These are phyloP conservation scores for Emydocephalus ijimae DNA, from an alignment of 2,113 vertebrate species.

Conservation along the genomic window DNA sequence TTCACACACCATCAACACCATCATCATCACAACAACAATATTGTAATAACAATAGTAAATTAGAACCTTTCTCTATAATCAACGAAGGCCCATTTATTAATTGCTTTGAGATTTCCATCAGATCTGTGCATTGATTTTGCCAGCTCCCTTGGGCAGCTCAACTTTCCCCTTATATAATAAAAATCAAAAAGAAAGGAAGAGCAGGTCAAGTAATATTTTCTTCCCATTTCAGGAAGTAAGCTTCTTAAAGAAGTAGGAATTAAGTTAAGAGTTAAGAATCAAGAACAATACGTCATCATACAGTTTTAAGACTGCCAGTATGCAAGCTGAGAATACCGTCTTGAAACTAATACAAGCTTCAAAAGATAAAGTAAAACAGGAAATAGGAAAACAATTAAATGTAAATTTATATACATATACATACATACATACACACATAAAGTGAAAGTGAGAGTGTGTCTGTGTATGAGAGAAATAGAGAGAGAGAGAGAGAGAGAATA, in stretches of 20 bases:
- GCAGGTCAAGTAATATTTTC: background rate
- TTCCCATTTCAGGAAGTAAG: background rate
- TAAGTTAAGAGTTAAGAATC: background rate
- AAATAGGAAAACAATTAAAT: background rate
- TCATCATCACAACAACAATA: constrained; percentile 45
- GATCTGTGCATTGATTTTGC: background rate
- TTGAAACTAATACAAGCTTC: background rate
- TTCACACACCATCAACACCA: background rate
- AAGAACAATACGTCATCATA: background rate
- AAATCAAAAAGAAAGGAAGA: background rate
- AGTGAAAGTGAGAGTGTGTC: no score
- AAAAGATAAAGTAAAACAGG: background rate
- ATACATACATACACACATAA: no score
- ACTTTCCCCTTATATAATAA: background rate
- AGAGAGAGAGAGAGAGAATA: background rate
- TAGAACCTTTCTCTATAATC: background rate
- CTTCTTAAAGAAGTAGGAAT: background rate
- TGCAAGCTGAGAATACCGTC: background rate
- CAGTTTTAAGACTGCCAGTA: background rate
- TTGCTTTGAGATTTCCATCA: background rate
- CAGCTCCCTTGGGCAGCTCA: background rate
- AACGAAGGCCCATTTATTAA: background rate
- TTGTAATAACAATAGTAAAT: constrained; percentile 52
- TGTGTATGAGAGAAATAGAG: background rate
- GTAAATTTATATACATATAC: background rate